phyloP scores from a whole-genome alignment of 2,797 vertebrate species.

The Tragelaphus eurycerus region DNA sequence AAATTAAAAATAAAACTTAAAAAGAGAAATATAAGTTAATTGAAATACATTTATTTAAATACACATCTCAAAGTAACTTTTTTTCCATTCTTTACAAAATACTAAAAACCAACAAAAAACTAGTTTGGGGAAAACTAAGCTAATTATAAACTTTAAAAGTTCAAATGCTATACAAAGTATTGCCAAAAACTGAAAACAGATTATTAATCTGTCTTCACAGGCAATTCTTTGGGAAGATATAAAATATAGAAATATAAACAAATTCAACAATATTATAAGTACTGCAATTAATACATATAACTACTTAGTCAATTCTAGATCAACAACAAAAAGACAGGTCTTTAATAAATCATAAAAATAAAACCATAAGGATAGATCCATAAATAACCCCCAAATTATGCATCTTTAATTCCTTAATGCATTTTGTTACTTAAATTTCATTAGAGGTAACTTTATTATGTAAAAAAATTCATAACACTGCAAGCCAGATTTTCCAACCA shows the following conservation, averaged over 20 bases:
- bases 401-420: neutral
- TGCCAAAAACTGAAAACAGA: slow-evolving; percentile 20
- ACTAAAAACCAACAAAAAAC: neutral
- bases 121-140: neutral
- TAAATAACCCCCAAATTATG: neutral
- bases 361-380: neutral
- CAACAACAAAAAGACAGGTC: neutral
- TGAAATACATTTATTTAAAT: slow-evolving; percentile 17
- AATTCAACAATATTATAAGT: slow-evolving; percentile 12
- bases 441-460: neutral
- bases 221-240: slow-evolving; percentile 7
- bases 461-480: neutral
- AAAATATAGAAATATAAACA: slow-evolving; percentile 31
- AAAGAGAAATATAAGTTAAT: neutral
- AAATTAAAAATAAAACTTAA: slow-evolving; percentile 29
- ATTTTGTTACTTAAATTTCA: slow-evolving; percentile 6
- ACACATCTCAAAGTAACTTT: neutral
- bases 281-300: neutral
- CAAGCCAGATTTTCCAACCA: slow-evolving; percentile 13
- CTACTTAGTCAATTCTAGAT: neutral
- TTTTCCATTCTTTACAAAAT: neutral
- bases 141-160: slow-evolving; percentile 45
- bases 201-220: neutral
- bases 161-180: neutral
- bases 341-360: slow-evolving; percentile 1